These are phyloP conservation scores for Netelia inedita DNA, from an alignment of 2,888 invertebrate genomes.

Conservation along the genomic window DNA sequence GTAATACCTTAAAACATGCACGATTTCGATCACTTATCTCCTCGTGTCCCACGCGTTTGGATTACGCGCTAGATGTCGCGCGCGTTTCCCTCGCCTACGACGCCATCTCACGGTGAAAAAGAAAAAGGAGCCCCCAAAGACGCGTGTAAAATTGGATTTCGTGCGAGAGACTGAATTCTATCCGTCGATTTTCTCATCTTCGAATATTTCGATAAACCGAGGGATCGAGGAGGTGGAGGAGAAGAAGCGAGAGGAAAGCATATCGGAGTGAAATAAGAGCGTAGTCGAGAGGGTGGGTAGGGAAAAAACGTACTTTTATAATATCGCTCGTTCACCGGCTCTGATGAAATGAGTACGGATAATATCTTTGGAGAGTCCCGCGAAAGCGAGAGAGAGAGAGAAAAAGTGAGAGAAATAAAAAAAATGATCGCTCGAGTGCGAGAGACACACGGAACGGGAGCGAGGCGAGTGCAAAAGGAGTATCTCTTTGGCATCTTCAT, in stretches of 20 bases:
- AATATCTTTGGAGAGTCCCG: constrained; percentile 48
- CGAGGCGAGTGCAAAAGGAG: constrained; percentile 12
- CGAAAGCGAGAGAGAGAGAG: neutral
- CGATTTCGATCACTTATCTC: constrained; percentile 45
- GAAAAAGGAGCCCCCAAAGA: neutral
- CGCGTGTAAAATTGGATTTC: neutral
- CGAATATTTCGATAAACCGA: constrained; percentile 22
- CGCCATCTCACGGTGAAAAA: neutral
- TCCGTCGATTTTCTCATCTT: constrained; percentile 1
- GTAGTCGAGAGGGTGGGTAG: neutral
- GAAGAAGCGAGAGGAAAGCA: neutral
- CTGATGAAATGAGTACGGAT: constrained; percentile 55
- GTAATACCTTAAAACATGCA: neutral
- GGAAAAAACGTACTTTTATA: constrained; percentile 35
- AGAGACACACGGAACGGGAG: constrained; percentile 19
- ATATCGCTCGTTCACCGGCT: constrained; percentile 37
- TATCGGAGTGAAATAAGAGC: neutral
- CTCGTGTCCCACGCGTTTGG: constrained; percentile 61
- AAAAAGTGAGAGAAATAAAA: neutral
- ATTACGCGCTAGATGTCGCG: constrained; percentile 43
- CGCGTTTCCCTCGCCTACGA: constrained; percentile 46
- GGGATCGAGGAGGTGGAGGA: neutral
- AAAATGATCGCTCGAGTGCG: constrained; percentile 11
- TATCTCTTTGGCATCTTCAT: constrained; percentile 66
- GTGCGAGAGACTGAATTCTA: neutral